These are phyloP conservation scores for Gastrophryne carolinensis DNA, from an alignment of 2,797 vertebrate genomes.

Conservation along the genomic window DNA sequence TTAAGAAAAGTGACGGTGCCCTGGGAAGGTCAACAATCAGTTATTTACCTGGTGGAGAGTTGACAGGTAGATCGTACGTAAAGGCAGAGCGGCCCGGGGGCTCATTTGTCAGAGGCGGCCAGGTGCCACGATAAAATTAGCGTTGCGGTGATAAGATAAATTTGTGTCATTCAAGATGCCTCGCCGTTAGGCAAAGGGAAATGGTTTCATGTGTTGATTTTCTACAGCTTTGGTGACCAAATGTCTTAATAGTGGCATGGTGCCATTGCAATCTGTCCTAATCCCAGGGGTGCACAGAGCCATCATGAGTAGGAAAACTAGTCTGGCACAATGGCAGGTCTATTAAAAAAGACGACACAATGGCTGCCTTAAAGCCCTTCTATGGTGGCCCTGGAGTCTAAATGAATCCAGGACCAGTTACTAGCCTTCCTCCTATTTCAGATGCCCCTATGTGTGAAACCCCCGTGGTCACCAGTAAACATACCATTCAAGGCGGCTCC, in stretches of 20 bases:
- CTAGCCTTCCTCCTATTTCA: too few relatives aligned
- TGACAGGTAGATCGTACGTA: constrained; percentile 83
- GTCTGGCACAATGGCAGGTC: too few relatives aligned
- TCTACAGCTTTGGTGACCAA: background rate
- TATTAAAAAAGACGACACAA: too few relatives aligned
- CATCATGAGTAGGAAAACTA: too few relatives aligned
- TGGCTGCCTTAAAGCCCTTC: too few relatives aligned
- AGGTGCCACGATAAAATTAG: constrained; percentile 23
- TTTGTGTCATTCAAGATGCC: background rate
- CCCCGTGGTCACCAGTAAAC: too few relatives aligned
- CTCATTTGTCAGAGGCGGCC: constrained; percentile 30
- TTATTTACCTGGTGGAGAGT: constrained; percentile 78
- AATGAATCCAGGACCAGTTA: too few relatives aligned
- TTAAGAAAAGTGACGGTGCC: constrained; percentile 81
- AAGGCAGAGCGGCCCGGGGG: constrained; percentile 12
- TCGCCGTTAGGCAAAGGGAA: background rate
- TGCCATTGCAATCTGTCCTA: too few relatives aligned
- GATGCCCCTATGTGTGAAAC: too few relatives aligned
- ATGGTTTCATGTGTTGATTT: background rate
- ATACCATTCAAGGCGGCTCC: too few relatives aligned
- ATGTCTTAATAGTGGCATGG: background rate
- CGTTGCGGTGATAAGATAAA: background rate
- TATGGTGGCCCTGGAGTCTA: too few relatives aligned
- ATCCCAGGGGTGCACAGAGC: too few relatives aligned
- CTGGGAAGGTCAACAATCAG: constrained; percentile 84